Evolutionary conservation across 2,888 invertebrate genomes (phyloP).

Genomic region (Mythimna pallens): DNA sequence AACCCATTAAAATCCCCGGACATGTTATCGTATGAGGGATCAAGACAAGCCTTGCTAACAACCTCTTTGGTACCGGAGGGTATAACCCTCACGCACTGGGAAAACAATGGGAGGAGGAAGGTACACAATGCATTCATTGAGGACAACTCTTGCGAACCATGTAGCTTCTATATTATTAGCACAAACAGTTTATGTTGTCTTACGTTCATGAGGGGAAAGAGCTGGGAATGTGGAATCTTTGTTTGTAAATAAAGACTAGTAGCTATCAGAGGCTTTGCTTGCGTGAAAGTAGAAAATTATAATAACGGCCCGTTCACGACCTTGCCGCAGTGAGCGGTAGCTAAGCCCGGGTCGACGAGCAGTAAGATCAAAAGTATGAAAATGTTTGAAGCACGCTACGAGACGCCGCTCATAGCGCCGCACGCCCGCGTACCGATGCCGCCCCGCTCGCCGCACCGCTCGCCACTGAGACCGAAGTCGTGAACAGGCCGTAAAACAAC

Average conservation of each 20-base stretch:
- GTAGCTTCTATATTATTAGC: slow-evolving; percentile 17
- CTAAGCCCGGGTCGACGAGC: no score
- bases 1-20: slow-evolving; percentile 33
- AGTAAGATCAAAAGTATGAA: no score
- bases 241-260: slow-evolving; percentile 1
- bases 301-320: no score
- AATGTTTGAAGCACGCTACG: no score
- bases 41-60: slow-evolving; percentile 38
- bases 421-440: no score
- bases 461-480: no score
- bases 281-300: no score
- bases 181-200: slow-evolving; percentile 21
- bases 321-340: no score
- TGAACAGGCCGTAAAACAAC: no score
- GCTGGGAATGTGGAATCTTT: background rate
- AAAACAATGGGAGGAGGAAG: slow-evolving; percentile 37
- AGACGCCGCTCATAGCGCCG: no score
- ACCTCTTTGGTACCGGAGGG: slow-evolving; percentile 39
- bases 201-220: slow-evolving; percentile 6
- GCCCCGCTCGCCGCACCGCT: no score
- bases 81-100: slow-evolving; percentile 36
- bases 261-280: no score
- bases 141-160: slow-evolving; percentile 32
- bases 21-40: slow-evolving; percentile 41
- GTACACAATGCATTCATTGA: slow-evolving; percentile 55